phyloP scores from a whole-genome alignment of 2,113 vertebrate species.

The Micronycteris hirsuta region DNA sequence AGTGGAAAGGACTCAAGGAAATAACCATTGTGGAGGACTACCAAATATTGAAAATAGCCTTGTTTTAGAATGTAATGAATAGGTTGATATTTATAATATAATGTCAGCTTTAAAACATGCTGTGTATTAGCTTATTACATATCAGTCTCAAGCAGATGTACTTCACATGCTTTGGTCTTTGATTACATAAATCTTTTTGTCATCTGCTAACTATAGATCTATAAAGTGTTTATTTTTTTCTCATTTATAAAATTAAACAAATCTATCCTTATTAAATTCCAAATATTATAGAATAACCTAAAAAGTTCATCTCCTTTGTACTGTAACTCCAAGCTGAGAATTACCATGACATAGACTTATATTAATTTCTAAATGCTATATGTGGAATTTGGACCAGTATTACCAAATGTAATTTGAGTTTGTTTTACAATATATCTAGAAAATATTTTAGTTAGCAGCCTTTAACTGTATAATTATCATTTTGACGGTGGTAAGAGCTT shows the following conservation, averaged over 20 bases:
- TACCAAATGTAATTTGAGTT: background rate
- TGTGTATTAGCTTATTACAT: background rate
- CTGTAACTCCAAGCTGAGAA: background rate
- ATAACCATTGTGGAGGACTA: background rate
- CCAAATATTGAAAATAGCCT: background rate
- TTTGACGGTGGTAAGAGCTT: background rate
- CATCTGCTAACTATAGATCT: background rate
- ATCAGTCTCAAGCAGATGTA: background rate
- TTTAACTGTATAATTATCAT: background rate
- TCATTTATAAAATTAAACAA: slow-evolving; percentile 1
- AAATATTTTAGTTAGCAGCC: background rate
- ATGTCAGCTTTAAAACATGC: background rate
- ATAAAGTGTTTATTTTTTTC: background rate
- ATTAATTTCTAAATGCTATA: slow-evolving; percentile 3
- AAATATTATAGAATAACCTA: background rate
- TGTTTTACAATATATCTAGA: background rate
- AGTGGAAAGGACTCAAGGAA: background rate
- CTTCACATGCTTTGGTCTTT: background rate
- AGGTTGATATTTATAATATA: background rate
- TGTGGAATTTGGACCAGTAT: background rate
- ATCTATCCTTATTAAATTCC: background rate
- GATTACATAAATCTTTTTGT: background rate
- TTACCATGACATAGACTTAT: background rate
- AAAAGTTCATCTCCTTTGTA: background rate
- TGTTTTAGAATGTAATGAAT: background rate